A percentile compares a stretch with the other conserved stretches of the same genome.
Conservation (phyloP, 2,888 invertebrate species). For the Pyralis farinalis region DNA sequence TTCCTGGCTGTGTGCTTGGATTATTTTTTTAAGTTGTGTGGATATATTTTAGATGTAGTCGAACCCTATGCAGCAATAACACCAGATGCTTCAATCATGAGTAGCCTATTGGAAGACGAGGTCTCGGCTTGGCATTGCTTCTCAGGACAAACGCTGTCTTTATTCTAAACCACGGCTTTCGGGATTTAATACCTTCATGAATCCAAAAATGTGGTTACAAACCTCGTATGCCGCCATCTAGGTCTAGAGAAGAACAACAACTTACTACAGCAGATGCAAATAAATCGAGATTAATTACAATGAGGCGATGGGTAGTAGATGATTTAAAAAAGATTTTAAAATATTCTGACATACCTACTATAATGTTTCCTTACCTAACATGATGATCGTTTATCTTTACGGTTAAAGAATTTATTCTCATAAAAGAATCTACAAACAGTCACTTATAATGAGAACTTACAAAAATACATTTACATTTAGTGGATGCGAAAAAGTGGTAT, state of each 20-base stretch:
- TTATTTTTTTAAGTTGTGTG: too few species aligned
- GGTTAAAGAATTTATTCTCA: too few species aligned
- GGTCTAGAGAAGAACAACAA: constrained; percentile 7
- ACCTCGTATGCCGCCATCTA: constrained; percentile 10
- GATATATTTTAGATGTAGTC: too few species aligned
- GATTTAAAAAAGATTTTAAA: constrained; percentile 12
- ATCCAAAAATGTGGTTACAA: constrained; percentile 8
- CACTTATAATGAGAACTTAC: too few species aligned
- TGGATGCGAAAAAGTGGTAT: too few species aligned
- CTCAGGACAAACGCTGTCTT: neutral
- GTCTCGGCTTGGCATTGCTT: too few species aligned
- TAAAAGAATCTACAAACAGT: too few species aligned
- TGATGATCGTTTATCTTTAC: neutral
- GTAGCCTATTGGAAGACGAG: too few species aligned
- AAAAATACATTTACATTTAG: too few species aligned
- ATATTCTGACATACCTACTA: constrained; percentile 9
- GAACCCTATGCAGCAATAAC: too few species aligned
- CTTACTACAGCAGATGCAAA: constrained; percentile 6
- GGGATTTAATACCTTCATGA: constrained; percentile 6
- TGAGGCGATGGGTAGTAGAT: constrained; percentile 12
- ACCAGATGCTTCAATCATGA: too few species aligned
- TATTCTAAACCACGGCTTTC: constrained; percentile 10
- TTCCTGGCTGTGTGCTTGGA: too few species aligned
- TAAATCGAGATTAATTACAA: constrained; percentile 12
- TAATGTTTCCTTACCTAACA: constrained; percentile 2